phyloP scores from a whole-genome alignment of 2,797 vertebrate species.

The Anas georgica region DNA sequence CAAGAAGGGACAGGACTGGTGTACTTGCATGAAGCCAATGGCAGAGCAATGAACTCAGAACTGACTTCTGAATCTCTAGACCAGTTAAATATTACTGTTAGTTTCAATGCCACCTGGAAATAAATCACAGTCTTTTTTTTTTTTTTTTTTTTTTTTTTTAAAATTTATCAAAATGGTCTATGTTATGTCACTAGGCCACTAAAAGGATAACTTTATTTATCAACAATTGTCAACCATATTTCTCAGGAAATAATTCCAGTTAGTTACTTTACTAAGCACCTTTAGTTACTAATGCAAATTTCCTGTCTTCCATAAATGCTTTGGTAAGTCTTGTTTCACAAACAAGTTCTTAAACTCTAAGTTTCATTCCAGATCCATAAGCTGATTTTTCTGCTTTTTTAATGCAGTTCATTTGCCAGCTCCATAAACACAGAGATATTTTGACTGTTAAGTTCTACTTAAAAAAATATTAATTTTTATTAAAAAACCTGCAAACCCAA shows the following conservation, averaged over 20 bases:
- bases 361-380: neutral
- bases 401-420: neutral
- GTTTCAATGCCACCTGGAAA: neutral
- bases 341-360: neutral
- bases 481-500: neutral
- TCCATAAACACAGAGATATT: neutral
- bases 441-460: neutral
- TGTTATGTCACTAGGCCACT: neutral
- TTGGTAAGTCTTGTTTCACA: neutral
- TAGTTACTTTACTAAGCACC: neutral
- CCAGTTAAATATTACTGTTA: neutral
- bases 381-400: neutral
- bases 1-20: neutral
- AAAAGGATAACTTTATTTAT: neutral
- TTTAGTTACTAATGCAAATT: neutral
- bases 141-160: no score
- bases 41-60: neutral
- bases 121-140: neutral
- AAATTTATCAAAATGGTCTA: neutral
- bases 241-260: neutral
- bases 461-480: neutral
- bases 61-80: neutral
- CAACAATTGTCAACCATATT: neutral
- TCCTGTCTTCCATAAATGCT: neutral
- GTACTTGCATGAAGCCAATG: neutral